phyloP scores from a whole-genome alignment of 2,113 vertebrate species.

The Copsychus sechellarum region DNA sequence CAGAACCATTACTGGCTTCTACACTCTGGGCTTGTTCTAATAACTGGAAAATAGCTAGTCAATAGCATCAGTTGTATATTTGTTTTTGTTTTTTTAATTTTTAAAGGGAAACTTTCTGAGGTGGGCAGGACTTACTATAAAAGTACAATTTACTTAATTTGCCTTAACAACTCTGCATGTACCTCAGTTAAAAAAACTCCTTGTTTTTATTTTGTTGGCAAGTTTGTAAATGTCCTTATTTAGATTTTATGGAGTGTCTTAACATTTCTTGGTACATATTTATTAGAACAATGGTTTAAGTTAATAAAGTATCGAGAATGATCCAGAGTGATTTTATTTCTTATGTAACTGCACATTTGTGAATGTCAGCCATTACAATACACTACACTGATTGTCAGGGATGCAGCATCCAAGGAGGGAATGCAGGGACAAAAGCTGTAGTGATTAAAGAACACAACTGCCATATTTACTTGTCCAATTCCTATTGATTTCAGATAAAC shows the following conservation, averaged over 20 bases:
- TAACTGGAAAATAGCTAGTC: slow-evolving; percentile 41
- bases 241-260: slow-evolving; percentile 73
- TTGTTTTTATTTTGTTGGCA: slow-evolving; percentile 59
- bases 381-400: background rate
- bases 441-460: background rate
- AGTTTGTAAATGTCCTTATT: slow-evolving; percentile 67
- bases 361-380: background rate
- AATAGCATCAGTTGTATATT: slow-evolving; percentile 41
- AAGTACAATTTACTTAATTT: slow-evolving; percentile 34
- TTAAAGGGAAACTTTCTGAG: slow-evolving; percentile 27
- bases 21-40: slow-evolving; percentile 2
- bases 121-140: slow-evolving; percentile 22
- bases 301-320: slow-evolving; percentile 79
- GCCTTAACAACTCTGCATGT: slow-evolving; percentile 59
- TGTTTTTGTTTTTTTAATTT: slow-evolving; percentile 29
- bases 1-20: background rate
- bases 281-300: slow-evolving; percentile 81
- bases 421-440: background rate
- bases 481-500: background rate
- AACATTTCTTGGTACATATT: slow-evolving; percentile 76
- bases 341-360: background rate
- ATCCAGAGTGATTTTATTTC: slow-evolving; percentile 42
- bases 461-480: background rate
- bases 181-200: slow-evolving; percentile 24
- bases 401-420: background rate